phyloP scores from a whole-genome alignment of 2,888 invertebrate genomes.

The Ochropleura plecta region DNA sequence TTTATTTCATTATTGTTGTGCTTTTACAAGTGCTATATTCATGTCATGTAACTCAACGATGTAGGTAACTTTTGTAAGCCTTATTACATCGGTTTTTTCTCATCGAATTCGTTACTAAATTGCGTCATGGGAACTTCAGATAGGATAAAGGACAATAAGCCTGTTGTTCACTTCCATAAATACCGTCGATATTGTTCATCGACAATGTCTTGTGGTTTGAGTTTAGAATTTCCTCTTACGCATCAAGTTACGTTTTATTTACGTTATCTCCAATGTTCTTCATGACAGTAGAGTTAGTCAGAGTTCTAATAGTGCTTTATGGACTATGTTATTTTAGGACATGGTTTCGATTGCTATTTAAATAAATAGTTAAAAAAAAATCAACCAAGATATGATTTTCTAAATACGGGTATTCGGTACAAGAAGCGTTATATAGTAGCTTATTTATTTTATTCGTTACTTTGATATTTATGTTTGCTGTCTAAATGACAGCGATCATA shows the following conservation, averaged over 20 bases:
- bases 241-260: slow-evolving; percentile 6
- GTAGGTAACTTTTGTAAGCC: background rate
- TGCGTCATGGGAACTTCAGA: slow-evolving; percentile 28
- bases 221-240: slow-evolving; percentile 8
- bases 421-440: background rate
- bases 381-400: background rate
- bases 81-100: slow-evolving; percentile 10
- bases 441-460: slow-evolving; percentile 8
- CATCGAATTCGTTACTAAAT: background rate
- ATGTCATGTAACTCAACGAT: background rate
- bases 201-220: background rate
- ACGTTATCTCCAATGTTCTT: background rate
- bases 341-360: background rate
- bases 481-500: slow-evolving; percentile 15
- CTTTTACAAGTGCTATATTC: background rate
- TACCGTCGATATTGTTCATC: background rate
- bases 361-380: background rate
- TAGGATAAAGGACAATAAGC: background rate
- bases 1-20: background rate
- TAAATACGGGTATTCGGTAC: background rate
- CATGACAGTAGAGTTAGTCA: background rate
- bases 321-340: background rate
- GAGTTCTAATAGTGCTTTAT: background rate
- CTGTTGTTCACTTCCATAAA: slow-evolving; percentile 17
- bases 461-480: background rate